Evolutionary conservation across 2,888 invertebrate genomes (phyloP).

Genomic region (Eustalomyia histrio): DNA sequence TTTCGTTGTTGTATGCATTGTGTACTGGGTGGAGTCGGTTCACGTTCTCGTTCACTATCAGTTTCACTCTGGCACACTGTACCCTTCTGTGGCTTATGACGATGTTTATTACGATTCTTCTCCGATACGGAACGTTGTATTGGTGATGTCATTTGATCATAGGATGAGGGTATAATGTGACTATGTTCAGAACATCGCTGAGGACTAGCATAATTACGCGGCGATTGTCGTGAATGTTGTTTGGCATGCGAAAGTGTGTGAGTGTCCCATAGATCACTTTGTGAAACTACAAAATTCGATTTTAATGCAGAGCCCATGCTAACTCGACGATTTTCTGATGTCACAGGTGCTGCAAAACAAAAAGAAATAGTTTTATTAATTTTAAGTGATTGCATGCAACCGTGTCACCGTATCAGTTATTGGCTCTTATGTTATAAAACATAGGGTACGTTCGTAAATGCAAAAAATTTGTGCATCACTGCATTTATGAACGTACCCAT

Average conservation of each 20-base stretch:
- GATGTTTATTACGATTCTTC: conserved; percentile 82
- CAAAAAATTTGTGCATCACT: no score
- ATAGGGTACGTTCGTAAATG: no score
- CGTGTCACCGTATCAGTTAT: no score
- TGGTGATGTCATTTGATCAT: conserved; percentile 79
- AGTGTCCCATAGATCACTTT: conserved; percentile 85
- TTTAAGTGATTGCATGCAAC: no score
- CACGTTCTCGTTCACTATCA: conserved; percentile 80
- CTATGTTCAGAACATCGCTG: conserved; percentile 79
- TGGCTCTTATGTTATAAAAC: no score
- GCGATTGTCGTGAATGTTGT: conserved; percentile 78
- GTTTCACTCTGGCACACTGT: conserved; percentile 81
- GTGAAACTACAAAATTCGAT: conserved; percentile 84
- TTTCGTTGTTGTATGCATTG: conserved; percentile 75
- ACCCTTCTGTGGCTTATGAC: conserved; percentile 80
- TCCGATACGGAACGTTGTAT: conserved; percentile 85
- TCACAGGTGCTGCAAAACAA: conserved; percentile 70
- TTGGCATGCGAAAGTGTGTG: conserved; percentile 82
- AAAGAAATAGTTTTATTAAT: no score
- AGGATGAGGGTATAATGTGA: conserved; percentile 74
- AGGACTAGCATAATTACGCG: conserved; percentile 78
- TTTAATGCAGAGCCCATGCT: conserved; percentile 77
- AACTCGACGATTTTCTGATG: conserved; percentile 76
- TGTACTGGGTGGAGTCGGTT: conserved; percentile 75
- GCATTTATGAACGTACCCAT: no score